Evolutionary conservation across 2,888 invertebrate species (phyloP).

Genomic region (Microctonus aethiopoides): DNA sequence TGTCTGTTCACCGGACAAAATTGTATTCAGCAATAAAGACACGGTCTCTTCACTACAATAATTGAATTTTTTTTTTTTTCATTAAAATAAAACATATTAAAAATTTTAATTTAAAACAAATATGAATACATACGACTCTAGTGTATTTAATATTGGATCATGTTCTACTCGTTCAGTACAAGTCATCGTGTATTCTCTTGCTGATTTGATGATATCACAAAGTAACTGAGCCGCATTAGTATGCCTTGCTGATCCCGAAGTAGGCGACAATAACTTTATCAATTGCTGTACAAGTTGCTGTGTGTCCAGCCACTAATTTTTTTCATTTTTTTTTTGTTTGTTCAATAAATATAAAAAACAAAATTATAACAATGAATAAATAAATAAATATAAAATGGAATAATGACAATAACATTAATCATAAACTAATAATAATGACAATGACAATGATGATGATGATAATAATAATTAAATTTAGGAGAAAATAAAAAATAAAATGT

Average conservation of each 20-base stretch:
- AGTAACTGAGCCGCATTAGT: constrained; percentile 89
- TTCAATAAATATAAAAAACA: constrained; percentile 29
- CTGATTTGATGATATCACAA: constrained; percentile 83
- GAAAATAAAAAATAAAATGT: neutral
- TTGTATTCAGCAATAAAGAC: constrained; percentile 77
- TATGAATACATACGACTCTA: constrained; percentile 76
- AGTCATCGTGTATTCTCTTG: constrained; percentile 72
- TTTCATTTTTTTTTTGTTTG: constrained; percentile 52
- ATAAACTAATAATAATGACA: too few species aligned
- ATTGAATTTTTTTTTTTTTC: neutral
- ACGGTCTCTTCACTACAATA: constrained; percentile 73
- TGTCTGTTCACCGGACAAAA: constrained; percentile 75
- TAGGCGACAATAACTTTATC: constrained; percentile 74
- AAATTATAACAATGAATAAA: constrained; percentile 21
- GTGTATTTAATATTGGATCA: constrained; percentile 78
- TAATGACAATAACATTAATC: constrained; percentile 13
- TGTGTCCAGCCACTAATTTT: constrained; percentile 86
- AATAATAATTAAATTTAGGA: neutral
- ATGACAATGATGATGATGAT: neutral
- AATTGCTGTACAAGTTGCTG: constrained; percentile 87
- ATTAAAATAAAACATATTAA: constrained; percentile 1
- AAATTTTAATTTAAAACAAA: constrained; percentile 13
- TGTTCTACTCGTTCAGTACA: constrained; percentile 73
- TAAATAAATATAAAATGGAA: constrained; percentile 26
- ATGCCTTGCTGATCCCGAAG: constrained; percentile 80